Evolutionary conservation across 2,797 vertebrate genomes (phyloP).

Genomic region (Danio albolineatus): DNA sequence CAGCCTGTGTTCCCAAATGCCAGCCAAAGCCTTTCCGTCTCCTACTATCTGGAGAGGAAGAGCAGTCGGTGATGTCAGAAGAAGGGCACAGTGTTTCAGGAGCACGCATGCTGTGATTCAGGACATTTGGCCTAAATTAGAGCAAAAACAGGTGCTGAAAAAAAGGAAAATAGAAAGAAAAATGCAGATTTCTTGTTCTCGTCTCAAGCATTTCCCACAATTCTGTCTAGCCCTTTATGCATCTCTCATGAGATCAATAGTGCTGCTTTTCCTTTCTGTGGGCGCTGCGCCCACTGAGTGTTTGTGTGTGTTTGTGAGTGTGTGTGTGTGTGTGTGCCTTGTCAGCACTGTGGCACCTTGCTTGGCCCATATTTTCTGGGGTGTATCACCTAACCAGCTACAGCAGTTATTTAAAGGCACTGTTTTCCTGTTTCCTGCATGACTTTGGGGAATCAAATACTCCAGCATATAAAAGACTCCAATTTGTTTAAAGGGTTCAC

Average conservation of each 20-base stretch:
- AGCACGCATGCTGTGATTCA: conserved; percentile 36
- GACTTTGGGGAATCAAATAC: background rate
- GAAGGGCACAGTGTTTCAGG: conserved; percentile 43
- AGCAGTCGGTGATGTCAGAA: conserved; percentile 41
- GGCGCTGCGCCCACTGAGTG: conserved; percentile 24
- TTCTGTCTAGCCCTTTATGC: background rate
- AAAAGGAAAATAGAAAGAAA: background rate
- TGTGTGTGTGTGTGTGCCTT: conserved; percentile 18
- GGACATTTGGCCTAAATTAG: conserved; percentile 47
- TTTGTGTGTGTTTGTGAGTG: conserved; percentile 20
- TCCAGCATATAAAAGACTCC: background rate
- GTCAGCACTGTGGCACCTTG: conserved; percentile 36
- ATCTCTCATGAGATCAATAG: background rate
- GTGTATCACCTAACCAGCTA: conserved; percentile 15
- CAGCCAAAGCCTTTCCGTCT: conserved; percentile 42
- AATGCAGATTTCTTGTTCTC: background rate
- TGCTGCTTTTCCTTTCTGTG: conserved; percentile 10
- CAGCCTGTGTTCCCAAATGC: conserved; percentile 37
- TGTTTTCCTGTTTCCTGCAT: background rate
- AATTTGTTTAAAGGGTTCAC: no score
- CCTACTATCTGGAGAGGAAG: conserved; percentile 22
- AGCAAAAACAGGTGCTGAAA: conserved; percentile 10
- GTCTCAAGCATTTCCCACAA: background rate
- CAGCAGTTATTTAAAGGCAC: conserved; percentile 33
- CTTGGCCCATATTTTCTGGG: conserved; percentile 2